Conservation (phyloP, 2,113 vertebrate genomes). For the Gopherus evgoodei region DNA sequence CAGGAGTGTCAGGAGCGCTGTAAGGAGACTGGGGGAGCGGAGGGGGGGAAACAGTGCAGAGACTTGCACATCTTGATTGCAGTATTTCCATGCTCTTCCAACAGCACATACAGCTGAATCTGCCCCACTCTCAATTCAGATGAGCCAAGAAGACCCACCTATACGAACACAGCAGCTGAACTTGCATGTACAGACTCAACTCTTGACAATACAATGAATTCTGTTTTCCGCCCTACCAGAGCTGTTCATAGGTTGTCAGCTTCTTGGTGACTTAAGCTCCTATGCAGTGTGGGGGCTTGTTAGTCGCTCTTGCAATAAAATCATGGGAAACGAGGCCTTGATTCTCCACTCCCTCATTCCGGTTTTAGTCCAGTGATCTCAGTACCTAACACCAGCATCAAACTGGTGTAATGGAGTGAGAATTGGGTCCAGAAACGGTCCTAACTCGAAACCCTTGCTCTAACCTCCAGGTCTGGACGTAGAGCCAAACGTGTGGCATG, state of each 20-base stretch:
- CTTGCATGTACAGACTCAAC: not conserved
- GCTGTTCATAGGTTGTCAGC: not conserved
- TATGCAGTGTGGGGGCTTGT: not conserved
- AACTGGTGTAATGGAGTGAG: not conserved
- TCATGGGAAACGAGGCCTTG: not conserved
- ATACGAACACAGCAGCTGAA: not conserved
- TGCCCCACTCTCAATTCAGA: not conserved
- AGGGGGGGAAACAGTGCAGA: not conserved
- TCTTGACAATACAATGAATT: rapidly evolving
- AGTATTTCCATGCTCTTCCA: not conserved
- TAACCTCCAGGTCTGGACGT: not conserved
- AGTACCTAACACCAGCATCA: not conserved
- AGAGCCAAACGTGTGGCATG: not conserved
- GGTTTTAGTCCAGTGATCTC: rapidly evolving
- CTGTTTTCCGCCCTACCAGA: not conserved
- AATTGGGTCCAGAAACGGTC: not conserved
- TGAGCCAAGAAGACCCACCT: not conserved
- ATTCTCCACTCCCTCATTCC: rapidly evolving
- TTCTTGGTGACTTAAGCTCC: not conserved
- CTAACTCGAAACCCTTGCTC: not conserved
- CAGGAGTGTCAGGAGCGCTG: not conserved
- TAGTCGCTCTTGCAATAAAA: not conserved
- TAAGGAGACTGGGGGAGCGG: not conserved
- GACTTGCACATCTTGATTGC: not conserved
- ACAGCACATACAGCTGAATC: rapidly evolving